Conservation (phyloP, 2,113 vertebrate genomes). For the Mesocricetus auratus region DNA sequence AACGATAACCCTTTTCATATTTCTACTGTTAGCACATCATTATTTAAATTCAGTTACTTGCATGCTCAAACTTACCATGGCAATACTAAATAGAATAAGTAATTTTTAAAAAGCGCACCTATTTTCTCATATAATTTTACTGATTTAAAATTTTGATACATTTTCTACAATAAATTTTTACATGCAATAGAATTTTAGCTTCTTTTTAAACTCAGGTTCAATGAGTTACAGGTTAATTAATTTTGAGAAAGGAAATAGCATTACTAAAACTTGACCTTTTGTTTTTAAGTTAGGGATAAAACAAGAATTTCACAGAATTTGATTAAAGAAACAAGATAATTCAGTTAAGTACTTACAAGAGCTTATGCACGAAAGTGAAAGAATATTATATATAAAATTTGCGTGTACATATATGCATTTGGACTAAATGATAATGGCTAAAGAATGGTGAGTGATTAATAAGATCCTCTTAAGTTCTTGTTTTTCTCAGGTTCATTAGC, state of each 20-base stretch:
- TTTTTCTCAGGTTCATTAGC: background rate
- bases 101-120: background rate
- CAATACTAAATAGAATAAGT: background rate
- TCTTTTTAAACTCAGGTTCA: background rate
- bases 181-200: background rate
- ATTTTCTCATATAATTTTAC: constrained; percentile 1
- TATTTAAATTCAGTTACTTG: background rate
- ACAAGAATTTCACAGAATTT: background rate
- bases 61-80: background rate
- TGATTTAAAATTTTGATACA: background rate
- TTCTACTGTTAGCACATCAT: background rate
- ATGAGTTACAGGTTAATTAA: background rate
- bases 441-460: background rate
- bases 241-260: background rate
- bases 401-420: background rate
- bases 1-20: background rate
- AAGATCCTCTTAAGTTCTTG: background rate
- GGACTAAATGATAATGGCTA: background rate
- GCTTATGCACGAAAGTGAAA: background rate
- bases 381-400: background rate
- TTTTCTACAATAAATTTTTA: background rate
- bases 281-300: background rate
- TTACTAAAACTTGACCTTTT: background rate
- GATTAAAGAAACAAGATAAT: background rate
- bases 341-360: background rate